phyloP scores from a whole-genome alignment of 2,888 invertebrate genomes.

The Calameuta idolon region DNA sequence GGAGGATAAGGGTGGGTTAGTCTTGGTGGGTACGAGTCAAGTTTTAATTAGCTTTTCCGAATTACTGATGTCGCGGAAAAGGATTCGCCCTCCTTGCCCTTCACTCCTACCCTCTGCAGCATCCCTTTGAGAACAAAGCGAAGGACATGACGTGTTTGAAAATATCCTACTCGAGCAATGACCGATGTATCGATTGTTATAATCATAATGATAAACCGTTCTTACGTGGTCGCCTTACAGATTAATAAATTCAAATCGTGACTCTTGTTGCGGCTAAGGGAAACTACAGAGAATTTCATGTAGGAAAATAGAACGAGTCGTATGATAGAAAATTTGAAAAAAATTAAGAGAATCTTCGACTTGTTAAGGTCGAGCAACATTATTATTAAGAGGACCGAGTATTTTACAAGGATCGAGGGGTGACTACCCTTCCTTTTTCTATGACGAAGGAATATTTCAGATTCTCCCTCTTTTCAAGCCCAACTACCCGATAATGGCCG shows the following conservation, averaged over 20 bases:
- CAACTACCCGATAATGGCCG: not conserved
- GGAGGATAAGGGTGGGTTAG: slow-evolving; percentile 30
- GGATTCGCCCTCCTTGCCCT: slow-evolving; percentile 49
- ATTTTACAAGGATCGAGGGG: not conserved
- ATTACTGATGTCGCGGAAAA: slow-evolving; percentile 61
- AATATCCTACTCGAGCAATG: slow-evolving; percentile 46
- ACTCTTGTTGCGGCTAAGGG: not conserved
- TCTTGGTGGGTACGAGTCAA: slow-evolving; percentile 55
- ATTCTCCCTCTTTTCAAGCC: not conserved
- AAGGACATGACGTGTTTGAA: not conserved
- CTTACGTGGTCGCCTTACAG: not conserved
- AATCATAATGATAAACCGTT: slow-evolving; percentile 45
- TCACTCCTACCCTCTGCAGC: slow-evolving; percentile 6
- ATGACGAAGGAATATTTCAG: not conserved
- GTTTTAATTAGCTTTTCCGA: slow-evolving; percentile 65
- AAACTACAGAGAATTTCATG: not conserved
- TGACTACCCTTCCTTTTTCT: not conserved
- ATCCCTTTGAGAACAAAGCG: slow-evolving; percentile 53
- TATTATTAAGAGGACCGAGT: not conserved
- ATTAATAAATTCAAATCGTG: not conserved
- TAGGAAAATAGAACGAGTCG: not conserved
- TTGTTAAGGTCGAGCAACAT: not conserved
- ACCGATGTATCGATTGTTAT: slow-evolving; percentile 50
- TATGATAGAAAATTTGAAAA: not conserved
- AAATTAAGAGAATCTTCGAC: not conserved